Evolutionary conservation across 2,113 vertebrate species (phyloP).

Genomic region (Lepisosteus oculatus): DNA sequence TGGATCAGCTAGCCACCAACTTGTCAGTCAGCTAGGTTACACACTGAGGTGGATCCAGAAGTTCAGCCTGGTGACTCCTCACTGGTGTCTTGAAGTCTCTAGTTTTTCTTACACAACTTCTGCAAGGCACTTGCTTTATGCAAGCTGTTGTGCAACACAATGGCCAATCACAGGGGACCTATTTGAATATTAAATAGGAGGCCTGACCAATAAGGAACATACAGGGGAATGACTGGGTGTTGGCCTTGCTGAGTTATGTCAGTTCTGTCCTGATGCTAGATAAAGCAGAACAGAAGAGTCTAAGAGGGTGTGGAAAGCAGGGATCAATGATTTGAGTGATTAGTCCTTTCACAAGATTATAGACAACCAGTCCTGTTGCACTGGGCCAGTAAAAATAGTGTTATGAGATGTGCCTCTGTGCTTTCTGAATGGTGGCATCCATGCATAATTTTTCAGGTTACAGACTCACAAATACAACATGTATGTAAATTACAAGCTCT

Average conservation of each 20-base stretch:
- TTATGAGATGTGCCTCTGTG: no score
- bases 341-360: slow-evolving; percentile 1
- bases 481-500: no score
- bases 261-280: slow-evolving; percentile 28
- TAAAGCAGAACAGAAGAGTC: not conserved
- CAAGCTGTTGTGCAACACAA: slow-evolving; percentile 45
- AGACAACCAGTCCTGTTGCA: not conserved
- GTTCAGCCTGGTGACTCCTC: not conserved
- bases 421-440: no score
- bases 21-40: not conserved
- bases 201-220: slow-evolving; percentile 44
- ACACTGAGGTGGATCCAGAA: not conserved
- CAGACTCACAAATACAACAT: no score
- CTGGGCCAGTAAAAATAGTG: no score
- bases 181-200: slow-evolving; percentile 40
- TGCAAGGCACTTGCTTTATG: slow-evolving; percentile 62
- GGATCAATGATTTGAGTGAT: not conserved
- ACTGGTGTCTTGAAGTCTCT: slow-evolving; percentile 46
- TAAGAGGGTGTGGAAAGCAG: slow-evolving; percentile 27
- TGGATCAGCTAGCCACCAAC: not conserved
- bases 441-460: no score
- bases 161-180: slow-evolving; percentile 47
- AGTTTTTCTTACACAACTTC: slow-evolving; percentile 62
- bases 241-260: slow-evolving; percentile 16
- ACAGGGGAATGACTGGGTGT: slow-evolving; percentile 33